Evolutionary conservation across 2,113 vertebrate genomes (phyloP).

Genomic region (Amblyornis subalaris): DNA sequence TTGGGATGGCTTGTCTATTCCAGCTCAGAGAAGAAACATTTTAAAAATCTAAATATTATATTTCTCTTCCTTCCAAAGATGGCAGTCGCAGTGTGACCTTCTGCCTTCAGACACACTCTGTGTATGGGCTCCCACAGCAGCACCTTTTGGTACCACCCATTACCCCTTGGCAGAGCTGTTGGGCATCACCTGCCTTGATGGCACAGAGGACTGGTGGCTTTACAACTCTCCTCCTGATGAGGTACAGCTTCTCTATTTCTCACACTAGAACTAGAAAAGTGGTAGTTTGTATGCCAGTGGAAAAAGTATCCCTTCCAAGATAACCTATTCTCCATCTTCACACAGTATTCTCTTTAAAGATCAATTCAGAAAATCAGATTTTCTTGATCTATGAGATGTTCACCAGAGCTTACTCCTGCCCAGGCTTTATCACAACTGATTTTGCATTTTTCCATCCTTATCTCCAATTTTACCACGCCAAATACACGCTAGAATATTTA

Average conservation of each 20-base stretch:
- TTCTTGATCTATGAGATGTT: background rate
- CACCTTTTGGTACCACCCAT: background rate
- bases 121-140: background rate
- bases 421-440: background rate
- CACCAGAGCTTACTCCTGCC: background rate
- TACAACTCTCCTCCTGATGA: fast-evolving
- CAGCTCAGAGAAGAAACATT: background rate
- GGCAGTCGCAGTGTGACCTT: background rate
- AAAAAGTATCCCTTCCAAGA: background rate
- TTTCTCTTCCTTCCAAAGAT: background rate
- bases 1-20: background rate
- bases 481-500: background rate
- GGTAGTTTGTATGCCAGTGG: background rate
- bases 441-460: background rate
- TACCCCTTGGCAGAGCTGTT: fast-evolving
- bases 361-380: background rate
- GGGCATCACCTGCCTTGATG: background rate
- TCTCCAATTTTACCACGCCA: background rate
- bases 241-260: background rate
- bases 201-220: background rate
- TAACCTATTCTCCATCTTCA: background rate
- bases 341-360: background rate
- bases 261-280: background rate
- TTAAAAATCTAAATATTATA: background rate
- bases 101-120: background rate